phyloP scores from a whole-genome alignment of 2,113 vertebrate species.

The Nannobrachium achirus region DNA sequence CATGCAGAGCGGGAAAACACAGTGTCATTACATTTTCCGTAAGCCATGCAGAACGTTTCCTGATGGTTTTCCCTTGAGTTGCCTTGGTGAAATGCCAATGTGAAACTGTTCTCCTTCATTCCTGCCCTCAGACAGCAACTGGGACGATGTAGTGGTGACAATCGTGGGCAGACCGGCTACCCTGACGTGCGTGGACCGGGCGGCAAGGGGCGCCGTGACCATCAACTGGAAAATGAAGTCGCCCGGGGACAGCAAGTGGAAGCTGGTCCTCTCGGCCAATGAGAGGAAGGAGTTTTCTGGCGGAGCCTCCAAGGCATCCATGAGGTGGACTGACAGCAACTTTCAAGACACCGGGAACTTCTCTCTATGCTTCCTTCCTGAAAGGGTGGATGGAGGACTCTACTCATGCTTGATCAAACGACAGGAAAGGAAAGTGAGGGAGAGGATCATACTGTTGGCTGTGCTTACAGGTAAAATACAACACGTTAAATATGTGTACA shows the following conservation, averaged over 20 bases:
- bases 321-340: constrained; percentile 51
- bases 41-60: no score
- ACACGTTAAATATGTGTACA: background rate
- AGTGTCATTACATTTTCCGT: no score
- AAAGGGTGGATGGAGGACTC: constrained; percentile 50
- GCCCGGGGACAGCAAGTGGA: constrained; percentile 39
- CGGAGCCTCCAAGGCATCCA: constrained; percentile 21
- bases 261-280: constrained; percentile 61
- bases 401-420: constrained; percentile 69
- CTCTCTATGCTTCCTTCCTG: constrained; percentile 65
- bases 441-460: constrained; percentile 66
- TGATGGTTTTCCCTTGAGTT: no score
- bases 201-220: constrained; percentile 10
- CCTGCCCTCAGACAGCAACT: constrained; percentile 45
- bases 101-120: background rate
- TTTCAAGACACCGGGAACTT: constrained; percentile 63
- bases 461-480: constrained; percentile 70
- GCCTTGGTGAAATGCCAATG: no score
- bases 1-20: background rate
- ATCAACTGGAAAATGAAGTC: constrained; percentile 70
- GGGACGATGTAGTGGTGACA: constrained; percentile 68
- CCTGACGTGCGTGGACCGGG: constrained; percentile 61
- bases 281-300: constrained; percentile 37
- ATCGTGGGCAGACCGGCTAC: constrained; percentile 38
- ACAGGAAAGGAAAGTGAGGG: constrained; percentile 32